Percentiles rank a stretch among this genome's conserved stretches.
phyloP scores from a whole-genome alignment of 2,113 vertebrate genomes.

The Hemibates koningsi region DNA sequence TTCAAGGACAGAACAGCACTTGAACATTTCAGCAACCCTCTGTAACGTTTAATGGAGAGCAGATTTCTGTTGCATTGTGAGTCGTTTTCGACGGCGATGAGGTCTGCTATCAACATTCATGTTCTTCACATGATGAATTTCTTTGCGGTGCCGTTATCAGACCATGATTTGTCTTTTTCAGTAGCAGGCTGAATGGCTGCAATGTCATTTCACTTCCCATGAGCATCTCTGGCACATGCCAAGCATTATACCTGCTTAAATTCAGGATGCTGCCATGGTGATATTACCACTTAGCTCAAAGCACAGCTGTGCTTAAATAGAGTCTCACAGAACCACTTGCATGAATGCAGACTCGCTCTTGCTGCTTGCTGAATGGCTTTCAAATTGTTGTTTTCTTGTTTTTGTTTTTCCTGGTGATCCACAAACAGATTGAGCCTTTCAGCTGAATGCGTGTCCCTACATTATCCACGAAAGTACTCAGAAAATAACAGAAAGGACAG shows the following conservation, averaged over 20 bases:
- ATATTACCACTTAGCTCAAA: neutral
- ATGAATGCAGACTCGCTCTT: neutral
- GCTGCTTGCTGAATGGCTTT: neutral
- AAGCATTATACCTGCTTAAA: neutral
- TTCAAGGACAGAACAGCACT: neutral
- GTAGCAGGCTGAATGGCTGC: neutral
- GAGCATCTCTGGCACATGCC: neutral
- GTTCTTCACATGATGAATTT: neutral
- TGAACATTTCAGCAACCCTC: neutral
- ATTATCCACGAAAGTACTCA: neutral
- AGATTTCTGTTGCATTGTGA: neutral
- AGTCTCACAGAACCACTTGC: neutral
- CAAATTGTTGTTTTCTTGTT: neutral
- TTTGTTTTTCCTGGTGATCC: neutral
- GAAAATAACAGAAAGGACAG: neutral
- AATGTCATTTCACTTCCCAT: neutral
- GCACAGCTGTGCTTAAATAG: neutral
- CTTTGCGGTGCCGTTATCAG: neutral
- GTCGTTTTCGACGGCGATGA: accelerated
- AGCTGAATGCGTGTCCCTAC: neutral
- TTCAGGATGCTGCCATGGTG: neutral
- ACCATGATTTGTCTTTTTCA: neutral
- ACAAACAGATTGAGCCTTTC: neutral
- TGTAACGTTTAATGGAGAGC: neutral
- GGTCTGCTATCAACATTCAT: neutral